phyloP scores from a whole-genome alignment of 1,140 invertebrate genomes.

The Heliconius hermathena region DNA sequence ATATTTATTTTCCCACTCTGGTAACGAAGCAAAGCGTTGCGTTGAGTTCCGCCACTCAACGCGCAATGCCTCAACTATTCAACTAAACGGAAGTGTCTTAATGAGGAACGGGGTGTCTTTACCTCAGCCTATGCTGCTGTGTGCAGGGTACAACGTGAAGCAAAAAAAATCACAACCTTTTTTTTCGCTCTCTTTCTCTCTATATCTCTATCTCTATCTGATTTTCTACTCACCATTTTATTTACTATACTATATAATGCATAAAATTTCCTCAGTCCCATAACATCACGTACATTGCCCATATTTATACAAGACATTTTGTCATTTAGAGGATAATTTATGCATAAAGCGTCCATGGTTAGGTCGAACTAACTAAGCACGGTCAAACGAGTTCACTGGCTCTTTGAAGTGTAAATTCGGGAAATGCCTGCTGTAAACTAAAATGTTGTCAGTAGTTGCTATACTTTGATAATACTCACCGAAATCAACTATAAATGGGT shows the following conservation, averaged over 20 bases:
- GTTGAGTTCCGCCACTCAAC: neutral
- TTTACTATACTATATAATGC: neutral
- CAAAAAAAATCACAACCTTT: neutral
- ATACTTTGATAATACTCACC: neutral
- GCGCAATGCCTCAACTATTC: neutral
- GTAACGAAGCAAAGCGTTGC: no score
- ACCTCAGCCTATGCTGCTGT: no score
- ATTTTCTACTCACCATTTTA: no score
- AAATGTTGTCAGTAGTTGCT: neutral
- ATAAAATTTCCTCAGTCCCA: neutral
- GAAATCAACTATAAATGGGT: no score
- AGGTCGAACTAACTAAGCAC: constrained; percentile 38
- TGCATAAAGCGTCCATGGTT: constrained; percentile 31
- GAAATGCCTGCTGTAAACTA: constrained; percentile 2
- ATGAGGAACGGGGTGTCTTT: no score
- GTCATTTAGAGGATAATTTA: constrained; percentile 26
- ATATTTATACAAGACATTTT: neutral
- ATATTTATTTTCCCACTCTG: no score
- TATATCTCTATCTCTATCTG: no score
- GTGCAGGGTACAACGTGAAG: no score
- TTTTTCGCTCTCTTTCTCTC: no score
- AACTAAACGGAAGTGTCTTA: no score
- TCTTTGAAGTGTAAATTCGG: constrained; percentile 31
- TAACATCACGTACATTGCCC: neutral
- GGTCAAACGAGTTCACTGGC: constrained; percentile 35